phyloP scores from a whole-genome alignment of 2,797 vertebrate species.

The Halcyon badia region DNA sequence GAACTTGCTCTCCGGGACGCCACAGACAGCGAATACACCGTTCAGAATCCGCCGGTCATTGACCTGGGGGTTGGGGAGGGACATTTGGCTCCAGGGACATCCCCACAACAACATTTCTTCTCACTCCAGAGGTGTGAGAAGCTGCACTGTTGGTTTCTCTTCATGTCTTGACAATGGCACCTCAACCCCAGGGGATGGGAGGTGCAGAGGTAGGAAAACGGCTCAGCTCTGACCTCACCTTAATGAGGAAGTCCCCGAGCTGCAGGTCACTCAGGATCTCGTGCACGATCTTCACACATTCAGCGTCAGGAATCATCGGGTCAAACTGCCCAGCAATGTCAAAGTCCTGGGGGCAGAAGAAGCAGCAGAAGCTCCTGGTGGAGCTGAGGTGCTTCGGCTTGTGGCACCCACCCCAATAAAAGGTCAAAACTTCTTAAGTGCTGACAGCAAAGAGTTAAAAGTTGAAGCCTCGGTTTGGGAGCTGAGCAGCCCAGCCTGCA shows the following conservation, averaged over 20 bases:
- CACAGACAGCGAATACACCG: not conserved
- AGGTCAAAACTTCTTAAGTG: not conserved
- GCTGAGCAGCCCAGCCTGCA: no score
- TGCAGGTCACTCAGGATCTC: conserved; percentile 93
- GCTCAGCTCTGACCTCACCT: conserved; percentile 78
- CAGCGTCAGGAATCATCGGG: conserved; percentile 95
- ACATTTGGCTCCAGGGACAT: not conserved
- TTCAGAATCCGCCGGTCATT: not conserved
- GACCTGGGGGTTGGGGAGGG: not conserved
- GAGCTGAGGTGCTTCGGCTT: not conserved
- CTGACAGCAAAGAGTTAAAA: no score
- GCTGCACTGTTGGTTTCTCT: not conserved
- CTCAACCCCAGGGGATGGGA: not conserved
- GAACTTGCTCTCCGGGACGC: not conserved
- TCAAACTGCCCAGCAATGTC: conserved; percentile 96
- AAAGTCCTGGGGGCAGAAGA: conserved; percentile 86
- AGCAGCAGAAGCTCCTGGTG: not conserved
- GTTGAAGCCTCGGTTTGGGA: no score
- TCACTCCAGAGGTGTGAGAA: not conserved
- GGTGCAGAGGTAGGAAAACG: not conserved
- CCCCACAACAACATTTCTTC: not conserved
- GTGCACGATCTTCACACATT: conserved; percentile 93
- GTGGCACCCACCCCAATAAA: not conserved
- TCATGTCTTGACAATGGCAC: not conserved
- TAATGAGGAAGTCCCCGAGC: conserved; percentile 91